phyloP scores from a whole-genome alignment of 2,797 vertebrate genomes.

The Hirundo rustica region DNA sequence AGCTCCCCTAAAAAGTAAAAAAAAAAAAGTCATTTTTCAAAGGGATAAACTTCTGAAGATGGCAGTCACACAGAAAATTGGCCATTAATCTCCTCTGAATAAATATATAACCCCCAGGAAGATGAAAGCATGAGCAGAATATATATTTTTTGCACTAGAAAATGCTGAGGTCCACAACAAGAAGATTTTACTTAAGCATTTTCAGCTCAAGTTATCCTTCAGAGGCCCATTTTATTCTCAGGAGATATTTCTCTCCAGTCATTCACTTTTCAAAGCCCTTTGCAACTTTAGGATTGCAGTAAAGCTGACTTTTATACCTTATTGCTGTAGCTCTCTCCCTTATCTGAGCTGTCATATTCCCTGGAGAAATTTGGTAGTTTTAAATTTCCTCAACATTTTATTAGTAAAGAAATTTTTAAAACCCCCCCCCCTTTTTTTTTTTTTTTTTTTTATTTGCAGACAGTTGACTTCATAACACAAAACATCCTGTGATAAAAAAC shows the following conservation, averaged over 20 bases:
- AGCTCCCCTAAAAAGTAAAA: not conserved
- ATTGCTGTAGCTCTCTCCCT: not conserved
- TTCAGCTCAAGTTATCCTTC: constrained; percentile 18
- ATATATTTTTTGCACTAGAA: constrained; percentile 27
- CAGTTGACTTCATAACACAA: not conserved
- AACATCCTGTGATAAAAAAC: not conserved
- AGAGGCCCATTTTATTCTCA: constrained; percentile 10
- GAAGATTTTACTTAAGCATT: constrained; percentile 19
- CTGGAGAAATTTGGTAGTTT: not conserved
- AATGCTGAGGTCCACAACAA: constrained; percentile 30
- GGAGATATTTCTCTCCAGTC: not conserved
- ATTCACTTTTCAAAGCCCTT: constrained; percentile 20
- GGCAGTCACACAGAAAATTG: constrained; percentile 33
- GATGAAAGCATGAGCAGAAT: constrained; percentile 20
- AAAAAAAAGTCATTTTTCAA: not conserved
- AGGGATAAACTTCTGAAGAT: constrained; percentile 34
- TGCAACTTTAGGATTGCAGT: not conserved
- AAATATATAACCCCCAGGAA: constrained; percentile 37
- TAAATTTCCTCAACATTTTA: not conserved
- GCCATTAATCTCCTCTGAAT: constrained; percentile 37
- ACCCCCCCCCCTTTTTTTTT: too few species aligned
- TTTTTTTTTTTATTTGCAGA: not conserved
- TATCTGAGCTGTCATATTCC: not conserved
- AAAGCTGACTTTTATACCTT: not conserved
- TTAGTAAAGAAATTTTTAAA: not conserved